These are phyloP conservation scores for Temnothorax rugatulus DNA, from an alignment of 2,888 invertebrate species.

Conservation along the genomic window DNA sequence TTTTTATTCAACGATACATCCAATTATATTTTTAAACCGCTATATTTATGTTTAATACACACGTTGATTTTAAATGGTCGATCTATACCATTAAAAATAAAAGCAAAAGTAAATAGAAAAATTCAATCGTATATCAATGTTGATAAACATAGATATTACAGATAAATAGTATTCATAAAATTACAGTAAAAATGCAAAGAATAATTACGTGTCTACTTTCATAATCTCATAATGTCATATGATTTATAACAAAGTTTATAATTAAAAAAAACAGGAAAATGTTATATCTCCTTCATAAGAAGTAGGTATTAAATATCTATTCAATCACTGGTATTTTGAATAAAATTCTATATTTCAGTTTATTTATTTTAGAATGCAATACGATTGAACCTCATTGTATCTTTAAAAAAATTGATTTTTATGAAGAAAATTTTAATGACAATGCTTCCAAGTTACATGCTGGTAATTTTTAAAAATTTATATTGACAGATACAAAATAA, in stretches of 20 bases:
- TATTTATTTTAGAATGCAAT: not conserved
- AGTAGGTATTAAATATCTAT: not conserved
- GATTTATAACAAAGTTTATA: not conserved
- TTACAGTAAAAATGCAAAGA: not conserved
- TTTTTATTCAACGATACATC: not conserved
- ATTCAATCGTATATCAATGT: not conserved
- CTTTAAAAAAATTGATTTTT: not conserved
- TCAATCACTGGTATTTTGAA: not conserved
- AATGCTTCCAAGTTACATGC: not conserved
- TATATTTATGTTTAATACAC: not conserved
- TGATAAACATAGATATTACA: not conserved
- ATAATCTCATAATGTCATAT: not conserved
- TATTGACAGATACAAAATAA: not conserved
- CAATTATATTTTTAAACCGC: not conserved
- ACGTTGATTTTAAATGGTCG: not conserved
- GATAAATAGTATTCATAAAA: not conserved
- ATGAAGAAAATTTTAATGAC: not conserved
- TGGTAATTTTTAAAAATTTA: conserved; percentile 1
- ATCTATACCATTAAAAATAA: not conserved
- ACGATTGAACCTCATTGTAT: not conserved
- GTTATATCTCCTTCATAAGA: not conserved
- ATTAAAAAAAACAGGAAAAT: not conserved
- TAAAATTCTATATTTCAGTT: not conserved
- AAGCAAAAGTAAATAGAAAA: not conserved
- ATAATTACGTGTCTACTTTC: not conserved